These are phyloP conservation scores for Conops quadrifasciatus DNA, from an alignment of 2,888 invertebrate species.

Conservation along the genomic window DNA sequence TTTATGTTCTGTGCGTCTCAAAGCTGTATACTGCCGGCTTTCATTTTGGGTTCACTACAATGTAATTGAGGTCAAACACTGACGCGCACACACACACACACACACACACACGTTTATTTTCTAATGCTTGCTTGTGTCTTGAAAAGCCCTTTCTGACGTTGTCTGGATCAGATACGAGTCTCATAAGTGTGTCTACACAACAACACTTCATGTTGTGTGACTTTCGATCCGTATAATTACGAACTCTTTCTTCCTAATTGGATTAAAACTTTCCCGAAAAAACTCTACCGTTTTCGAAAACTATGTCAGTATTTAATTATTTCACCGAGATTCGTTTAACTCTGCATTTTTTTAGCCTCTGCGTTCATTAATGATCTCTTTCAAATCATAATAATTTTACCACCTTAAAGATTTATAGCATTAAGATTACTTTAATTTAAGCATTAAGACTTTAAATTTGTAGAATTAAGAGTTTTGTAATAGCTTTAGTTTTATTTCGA, in stretches of 20 bases:
- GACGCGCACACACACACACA: not conserved
- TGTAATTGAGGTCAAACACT: conserved; percentile 6
- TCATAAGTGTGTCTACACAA: conserved; percentile 23
- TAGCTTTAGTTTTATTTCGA: too few relatives aligned
- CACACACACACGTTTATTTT: not conserved
- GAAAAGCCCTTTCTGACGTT: conserved; percentile 18
- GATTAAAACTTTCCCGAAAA: conserved; percentile 13
- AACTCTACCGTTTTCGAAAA: too few relatives aligned
- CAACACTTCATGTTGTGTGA: conserved; percentile 24
- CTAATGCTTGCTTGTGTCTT: conserved; percentile 18
- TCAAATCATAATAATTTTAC: too few relatives aligned
- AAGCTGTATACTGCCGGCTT: conserved; percentile 12
- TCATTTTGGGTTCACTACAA: not conserved
- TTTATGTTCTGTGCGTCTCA: not conserved
- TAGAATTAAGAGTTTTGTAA: too few relatives aligned
- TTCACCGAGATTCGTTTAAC: too few relatives aligned
- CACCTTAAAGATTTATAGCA: too few relatives aligned
- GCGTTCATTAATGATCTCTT: too few relatives aligned
- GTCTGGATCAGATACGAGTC: conserved; percentile 31
- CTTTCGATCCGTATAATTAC: conserved; percentile 27
- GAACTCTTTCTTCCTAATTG: not conserved
- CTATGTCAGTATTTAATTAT: too few relatives aligned
- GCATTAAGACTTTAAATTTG: too few relatives aligned
- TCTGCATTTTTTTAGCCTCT: too few relatives aligned
- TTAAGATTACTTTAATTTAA: too few relatives aligned